These are phyloP conservation scores for Dendrolimus houi DNA, from an alignment of 2,888 invertebrate genomes.

Conservation along the genomic window DNA sequence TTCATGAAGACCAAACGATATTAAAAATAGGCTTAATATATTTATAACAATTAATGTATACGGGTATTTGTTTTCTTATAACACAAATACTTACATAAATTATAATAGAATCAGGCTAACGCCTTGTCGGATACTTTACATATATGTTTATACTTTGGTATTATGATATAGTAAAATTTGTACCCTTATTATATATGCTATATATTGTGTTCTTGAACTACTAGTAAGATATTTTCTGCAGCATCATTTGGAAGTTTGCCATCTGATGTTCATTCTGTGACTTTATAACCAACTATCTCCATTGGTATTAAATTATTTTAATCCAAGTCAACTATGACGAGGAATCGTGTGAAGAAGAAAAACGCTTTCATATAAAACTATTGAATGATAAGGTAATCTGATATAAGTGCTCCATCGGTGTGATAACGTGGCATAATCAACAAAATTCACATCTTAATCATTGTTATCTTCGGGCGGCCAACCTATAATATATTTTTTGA, in stretches of 20 bases:
- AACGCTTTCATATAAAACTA: constrained; percentile 13
- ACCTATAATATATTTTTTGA: constrained; percentile 13
- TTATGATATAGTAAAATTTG: too few species aligned
- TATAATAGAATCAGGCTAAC: too few species aligned
- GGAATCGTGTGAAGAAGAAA: not conserved
- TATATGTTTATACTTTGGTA: too few species aligned
- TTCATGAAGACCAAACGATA: too few species aligned
- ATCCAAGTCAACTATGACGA: too few species aligned
- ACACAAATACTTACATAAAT: too few species aligned
- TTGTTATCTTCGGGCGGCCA: constrained; percentile 19
- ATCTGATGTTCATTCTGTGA: not conserved
- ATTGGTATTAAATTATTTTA: too few species aligned
- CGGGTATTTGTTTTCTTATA: too few species aligned
- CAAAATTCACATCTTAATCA: constrained; percentile 36
- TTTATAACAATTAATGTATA: too few species aligned
- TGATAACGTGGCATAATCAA: constrained; percentile 37
- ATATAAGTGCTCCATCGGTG: constrained; percentile 30
- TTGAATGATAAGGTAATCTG: constrained; percentile 39
- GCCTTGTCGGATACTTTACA: too few species aligned
- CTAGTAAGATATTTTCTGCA: not conserved
- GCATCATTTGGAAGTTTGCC: not conserved
- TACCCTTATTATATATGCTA: too few species aligned
- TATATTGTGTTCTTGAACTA: not conserved
- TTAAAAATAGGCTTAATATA: too few species aligned
- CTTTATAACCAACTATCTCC: not conserved